Evolutionary conservation across 2,797 vertebrate genomes (phyloP).

Genomic region (Gila robusta): DNA sequence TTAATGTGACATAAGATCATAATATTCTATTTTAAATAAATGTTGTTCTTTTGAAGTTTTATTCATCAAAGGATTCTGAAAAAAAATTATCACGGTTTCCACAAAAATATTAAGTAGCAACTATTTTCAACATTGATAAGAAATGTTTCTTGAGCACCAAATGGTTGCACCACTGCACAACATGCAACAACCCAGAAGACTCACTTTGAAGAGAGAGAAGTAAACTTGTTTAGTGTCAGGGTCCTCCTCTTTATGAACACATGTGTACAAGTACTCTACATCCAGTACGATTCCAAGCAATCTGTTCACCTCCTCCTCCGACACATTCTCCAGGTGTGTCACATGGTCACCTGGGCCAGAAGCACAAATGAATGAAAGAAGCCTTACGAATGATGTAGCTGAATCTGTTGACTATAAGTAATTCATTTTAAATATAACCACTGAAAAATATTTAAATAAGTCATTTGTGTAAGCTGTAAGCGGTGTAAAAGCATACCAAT

Average conservation of each 20-base stretch:
- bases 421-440: neutral
- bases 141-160: neutral
- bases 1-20: neutral
- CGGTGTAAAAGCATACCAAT: neutral
- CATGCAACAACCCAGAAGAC: conserved; percentile 48
- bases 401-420: neutral
- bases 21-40: neutral
- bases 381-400: neutral
- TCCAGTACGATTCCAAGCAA: conserved; percentile 95
- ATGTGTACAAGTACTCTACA: conserved; percentile 97
- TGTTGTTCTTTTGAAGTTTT: neutral
- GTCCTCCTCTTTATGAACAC: conserved; percentile 98
- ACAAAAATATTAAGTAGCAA: neutral
- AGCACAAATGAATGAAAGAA: conserved; percentile 10
- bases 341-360: conserved; percentile 89
- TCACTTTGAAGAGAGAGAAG: conserved; percentile 98
- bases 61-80: neutral
- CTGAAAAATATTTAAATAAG: neutral
- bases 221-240: conserved; percentile 99
- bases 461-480: neutral
- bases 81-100: neutral
- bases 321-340: conserved; percentile 95
- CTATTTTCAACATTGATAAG: neutral
- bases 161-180: neutral
- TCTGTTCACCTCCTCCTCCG: conserved; percentile 97